A percentile compares a stretch with the other conserved stretches of the same genome.
phyloP scores from a whole-genome alignment of 2,797 vertebrate species.

The Ctenosaura bakeri region DNA sequence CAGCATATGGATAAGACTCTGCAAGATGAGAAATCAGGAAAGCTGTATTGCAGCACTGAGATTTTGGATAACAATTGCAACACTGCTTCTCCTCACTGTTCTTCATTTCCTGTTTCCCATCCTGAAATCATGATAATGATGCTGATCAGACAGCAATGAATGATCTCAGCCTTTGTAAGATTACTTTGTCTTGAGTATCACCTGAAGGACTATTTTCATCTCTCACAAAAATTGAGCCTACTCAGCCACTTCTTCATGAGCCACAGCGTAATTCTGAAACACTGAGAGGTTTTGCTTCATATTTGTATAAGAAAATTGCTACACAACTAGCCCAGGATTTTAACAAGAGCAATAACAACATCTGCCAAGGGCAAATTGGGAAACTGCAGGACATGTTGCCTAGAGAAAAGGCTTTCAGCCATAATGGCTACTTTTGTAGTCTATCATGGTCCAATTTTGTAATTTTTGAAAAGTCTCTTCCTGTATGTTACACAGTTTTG shows the following conservation, averaged over 20 bases:
- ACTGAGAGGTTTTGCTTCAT: conserved; percentile 3
- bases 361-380: background rate
- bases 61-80: background rate
- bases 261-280: background rate
- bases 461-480: background rate
- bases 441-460: conserved; percentile 8
- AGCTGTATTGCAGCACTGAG: background rate
- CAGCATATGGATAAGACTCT: background rate
- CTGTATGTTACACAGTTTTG: background rate
- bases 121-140: conserved; percentile 24
- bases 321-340: background rate
- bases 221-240: background rate
- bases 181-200: conserved; percentile 25
- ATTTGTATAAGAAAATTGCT: background rate
- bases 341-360: background rate
- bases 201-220: conserved; percentile 7
- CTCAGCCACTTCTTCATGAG: conserved; percentile 17
- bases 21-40: background rate
- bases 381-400: background rate
- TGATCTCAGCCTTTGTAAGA: conserved; percentile 15
- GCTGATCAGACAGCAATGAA: conserved; percentile 16
- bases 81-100: conserved; percentile 17
- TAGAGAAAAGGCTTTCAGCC: background rate
- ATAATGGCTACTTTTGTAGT: background rate
- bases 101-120: background rate